Conservation (phyloP, 2,113 vertebrate species). For the Paramisgurnus dabryanus region DNA sequence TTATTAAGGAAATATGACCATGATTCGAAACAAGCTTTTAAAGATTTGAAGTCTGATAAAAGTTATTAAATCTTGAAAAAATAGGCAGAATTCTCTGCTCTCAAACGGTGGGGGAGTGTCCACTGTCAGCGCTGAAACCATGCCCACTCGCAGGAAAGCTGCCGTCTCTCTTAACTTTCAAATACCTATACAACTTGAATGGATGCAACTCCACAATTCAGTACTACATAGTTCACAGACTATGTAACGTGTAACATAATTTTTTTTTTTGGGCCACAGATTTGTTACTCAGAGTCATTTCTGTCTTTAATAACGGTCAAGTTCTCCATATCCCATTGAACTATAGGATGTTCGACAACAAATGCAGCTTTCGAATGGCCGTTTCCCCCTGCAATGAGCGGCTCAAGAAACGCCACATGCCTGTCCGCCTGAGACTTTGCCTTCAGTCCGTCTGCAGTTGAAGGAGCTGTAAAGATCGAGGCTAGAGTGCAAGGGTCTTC, state of each 20-base stretch:
- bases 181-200: no score
- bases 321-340: constrained; percentile 70
- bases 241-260: no score
- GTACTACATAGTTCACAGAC: no score
- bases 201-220: no score
- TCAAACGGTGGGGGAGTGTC: no score
- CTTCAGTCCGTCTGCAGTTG: constrained; percentile 49
- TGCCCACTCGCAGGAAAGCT: no score
- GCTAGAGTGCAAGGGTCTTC: constrained; percentile 56
- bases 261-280: background rate
- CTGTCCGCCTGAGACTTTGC: constrained; percentile 76
- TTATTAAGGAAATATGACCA: constrained; percentile 43
- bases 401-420: constrained; percentile 88
- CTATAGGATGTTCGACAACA: constrained; percentile 57
- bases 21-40: constrained; percentile 67
- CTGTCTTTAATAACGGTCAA: constrained; percentile 68
- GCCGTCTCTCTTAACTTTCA: no score
- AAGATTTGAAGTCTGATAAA: background rate
- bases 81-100: no score
- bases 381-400: constrained; percentile 76
- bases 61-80: no score
- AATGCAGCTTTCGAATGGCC: constrained; percentile 74
- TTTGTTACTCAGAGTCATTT: constrained; percentile 6
- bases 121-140: no score
- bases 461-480: constrained; percentile 58